Conservation (phyloP, 2,113 vertebrate species). For the Eulacestoma nigropectus region DNA sequence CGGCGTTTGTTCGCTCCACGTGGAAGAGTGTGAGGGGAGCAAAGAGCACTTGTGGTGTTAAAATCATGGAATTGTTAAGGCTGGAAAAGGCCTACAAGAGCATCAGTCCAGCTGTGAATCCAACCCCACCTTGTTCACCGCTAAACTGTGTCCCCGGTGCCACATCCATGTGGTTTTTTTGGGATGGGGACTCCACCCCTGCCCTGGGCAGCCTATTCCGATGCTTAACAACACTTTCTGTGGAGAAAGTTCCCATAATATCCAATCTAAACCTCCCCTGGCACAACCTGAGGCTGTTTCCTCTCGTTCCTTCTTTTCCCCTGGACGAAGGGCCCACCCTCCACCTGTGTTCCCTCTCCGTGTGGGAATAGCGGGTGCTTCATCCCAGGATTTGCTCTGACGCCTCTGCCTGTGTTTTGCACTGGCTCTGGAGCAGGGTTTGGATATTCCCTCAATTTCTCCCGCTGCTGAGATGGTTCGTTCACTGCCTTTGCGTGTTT, state of each 20-base stretch:
- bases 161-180: fast-evolving
- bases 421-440: background rate
- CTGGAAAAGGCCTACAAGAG: background rate
- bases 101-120: background rate
- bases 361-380: fast-evolving
- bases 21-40: background rate
- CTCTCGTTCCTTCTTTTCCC: background rate
- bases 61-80: background rate
- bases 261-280: background rate
- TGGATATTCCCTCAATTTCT: background rate
- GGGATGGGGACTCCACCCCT: background rate
- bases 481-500: fast-evolving
- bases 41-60: fast-evolving
- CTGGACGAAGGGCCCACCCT: no score
- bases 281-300: background rate
- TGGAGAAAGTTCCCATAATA: background rate
- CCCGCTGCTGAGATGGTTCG: fast-evolving
- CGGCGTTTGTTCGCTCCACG: fast-evolving
- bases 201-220: background rate
- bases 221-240: fast-evolving
- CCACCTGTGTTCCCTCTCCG: fast-evolving
- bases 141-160: fast-evolving
- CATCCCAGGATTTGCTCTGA: fast-evolving
- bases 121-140: background rate
- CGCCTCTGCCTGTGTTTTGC: background rate